These are phyloP conservation scores for Fragum whitleyi DNA, from an alignment of 2,888 invertebrate genomes.

Conservation along the genomic window DNA sequence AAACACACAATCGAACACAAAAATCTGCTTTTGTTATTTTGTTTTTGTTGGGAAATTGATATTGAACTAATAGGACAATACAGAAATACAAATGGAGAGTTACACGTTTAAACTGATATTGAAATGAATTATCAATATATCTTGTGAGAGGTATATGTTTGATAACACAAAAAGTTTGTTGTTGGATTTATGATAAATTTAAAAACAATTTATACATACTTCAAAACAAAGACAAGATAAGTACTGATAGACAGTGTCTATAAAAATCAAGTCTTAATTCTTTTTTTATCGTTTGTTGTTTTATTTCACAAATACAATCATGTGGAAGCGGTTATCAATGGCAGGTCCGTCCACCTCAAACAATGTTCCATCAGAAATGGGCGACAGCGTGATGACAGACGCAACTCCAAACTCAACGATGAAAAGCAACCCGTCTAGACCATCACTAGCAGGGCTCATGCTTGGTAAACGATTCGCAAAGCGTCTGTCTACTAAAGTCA, in stretches of 20 bases:
- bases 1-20: neutral
- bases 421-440: constrained; percentile 30
- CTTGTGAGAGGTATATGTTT: neutral
- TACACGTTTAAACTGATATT: neutral
- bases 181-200: neutral
- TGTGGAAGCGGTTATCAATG: constrained; percentile 26
- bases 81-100: neutral
- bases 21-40: neutral
- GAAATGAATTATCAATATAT: neutral
- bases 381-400: constrained; percentile 44
- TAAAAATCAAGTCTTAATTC: too few species aligned
- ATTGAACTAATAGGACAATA: neutral
- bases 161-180: neutral
- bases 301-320: neutral
- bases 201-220: too few species aligned
- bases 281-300: too few species aligned
- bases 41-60: constrained; percentile 1
- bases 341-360: constrained; percentile 23
- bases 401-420: constrained; percentile 25
- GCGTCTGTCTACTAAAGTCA: constrained; percentile 62
- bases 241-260: too few species aligned
- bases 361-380: constrained; percentile 24
- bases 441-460: constrained; percentile 71
- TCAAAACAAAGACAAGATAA: too few species aligned
- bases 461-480: constrained; percentile 73